Evolutionary conservation across 2,888 invertebrate genomes (phyloP), one percentile per base, ranked within the genome.

Genomic region (Phyllotreta cruciferae): DNA sequence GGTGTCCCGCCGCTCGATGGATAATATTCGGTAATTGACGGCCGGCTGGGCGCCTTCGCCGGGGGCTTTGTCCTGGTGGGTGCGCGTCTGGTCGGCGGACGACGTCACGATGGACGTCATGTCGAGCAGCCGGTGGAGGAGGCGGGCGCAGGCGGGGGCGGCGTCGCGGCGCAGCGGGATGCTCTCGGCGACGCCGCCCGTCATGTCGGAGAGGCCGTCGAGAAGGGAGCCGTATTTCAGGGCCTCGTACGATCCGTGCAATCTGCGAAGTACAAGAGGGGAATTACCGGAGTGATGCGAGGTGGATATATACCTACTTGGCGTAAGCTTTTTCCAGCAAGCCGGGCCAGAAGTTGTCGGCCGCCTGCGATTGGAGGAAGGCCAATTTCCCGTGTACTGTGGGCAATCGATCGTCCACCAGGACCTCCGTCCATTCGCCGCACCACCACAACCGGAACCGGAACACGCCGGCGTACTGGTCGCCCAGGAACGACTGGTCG

Each of bases 401-500:
- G 5, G 95, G 95, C 64, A 96, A 84, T 14, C 93, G 86, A 80
- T 96, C 96, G 79, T 96, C 95, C 11, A 96, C 93, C 54, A 94
- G 83, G 37, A 92, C 91, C 79, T 95, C 95, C 34, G 91, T 88
- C 95, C 95, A 96, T 78, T 94, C 92, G 3, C 94, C 95, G 76
- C 93, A 94, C 93, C 94, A 94, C 94, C 94, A 96, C 14, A 96
- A 81, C 0, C 94, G 89, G 82, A 96, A 96, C 69, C 95, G 88
- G 82, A 93, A 94, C 11, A 93, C 88, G 0, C 94, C 94, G 47
- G 90, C 87, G 74, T 91, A 90, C 10, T 87, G 85, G 9, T 85
- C 85, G 38, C 85, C 85, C 57, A 86, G 87, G 77, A 95, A 89
- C 14, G 89, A 87, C 81, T 96, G 96, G 78, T 95, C 94, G 0